A percentile compares a stretch with the other conserved stretches of the same genome.
phyloP scores from a whole-genome alignment of 1,140 invertebrate species.

The Steinernema feltiae region DNA sequence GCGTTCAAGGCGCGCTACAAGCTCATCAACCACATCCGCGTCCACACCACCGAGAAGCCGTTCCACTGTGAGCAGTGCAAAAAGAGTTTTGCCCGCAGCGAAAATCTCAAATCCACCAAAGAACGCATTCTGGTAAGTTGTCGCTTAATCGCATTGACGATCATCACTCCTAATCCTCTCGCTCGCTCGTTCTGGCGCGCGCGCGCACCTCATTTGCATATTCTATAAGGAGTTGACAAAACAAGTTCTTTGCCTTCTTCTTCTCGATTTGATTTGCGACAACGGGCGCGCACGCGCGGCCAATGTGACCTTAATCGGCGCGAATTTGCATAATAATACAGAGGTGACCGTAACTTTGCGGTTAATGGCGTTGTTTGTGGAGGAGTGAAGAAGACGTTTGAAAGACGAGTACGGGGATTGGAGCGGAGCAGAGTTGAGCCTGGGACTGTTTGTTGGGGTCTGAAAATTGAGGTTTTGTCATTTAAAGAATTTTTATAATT shows the following conservation, averaged over 20 bases:
- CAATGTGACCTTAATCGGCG: not conserved
- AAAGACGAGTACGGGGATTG: not conserved
- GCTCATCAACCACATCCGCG: slow-evolving; percentile 95
- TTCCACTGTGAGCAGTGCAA: slow-evolving; percentile 93
- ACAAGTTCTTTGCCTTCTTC: slow-evolving; percentile 2
- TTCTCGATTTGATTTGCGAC: slow-evolving; percentile 8
- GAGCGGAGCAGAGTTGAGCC: too few species aligned
- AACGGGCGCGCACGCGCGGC: not conserved
- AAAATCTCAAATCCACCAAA: slow-evolving; percentile 98
- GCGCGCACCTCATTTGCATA: not conserved
- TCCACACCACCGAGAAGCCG: slow-evolving; percentile 98
- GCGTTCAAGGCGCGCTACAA: slow-evolving; percentile 99
- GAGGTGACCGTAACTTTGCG: slow-evolving; percentile 5
- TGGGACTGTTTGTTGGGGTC: too few species aligned
- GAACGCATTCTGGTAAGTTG: slow-evolving; percentile 71
- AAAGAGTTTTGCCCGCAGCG: slow-evolving; percentile 92
- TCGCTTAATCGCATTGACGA: not conserved
- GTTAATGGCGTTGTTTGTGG: not conserved
- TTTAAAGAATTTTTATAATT: too few species aligned
- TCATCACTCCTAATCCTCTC: too few species aligned
- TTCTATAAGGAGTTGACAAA: not conserved
- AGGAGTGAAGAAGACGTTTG: not conserved
- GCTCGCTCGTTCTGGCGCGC: not conserved
- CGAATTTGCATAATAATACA: not conserved
- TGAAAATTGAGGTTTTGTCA: too few species aligned